These are phyloP conservation scores for Cuculus canorus DNA, from an alignment of 2,797 vertebrate species.

Conservation along the genomic window DNA sequence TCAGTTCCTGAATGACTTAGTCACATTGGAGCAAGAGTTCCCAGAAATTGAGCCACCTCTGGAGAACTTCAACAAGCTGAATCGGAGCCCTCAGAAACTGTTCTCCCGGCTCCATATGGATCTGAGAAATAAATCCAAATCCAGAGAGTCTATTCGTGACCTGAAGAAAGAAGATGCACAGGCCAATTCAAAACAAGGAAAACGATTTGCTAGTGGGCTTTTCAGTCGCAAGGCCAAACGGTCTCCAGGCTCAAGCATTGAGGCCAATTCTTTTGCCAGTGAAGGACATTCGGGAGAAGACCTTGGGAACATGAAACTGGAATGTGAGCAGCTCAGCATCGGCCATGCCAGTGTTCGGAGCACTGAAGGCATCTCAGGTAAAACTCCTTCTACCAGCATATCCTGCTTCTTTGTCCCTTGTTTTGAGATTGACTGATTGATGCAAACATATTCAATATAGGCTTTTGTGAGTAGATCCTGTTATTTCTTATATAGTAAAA, in stretches of 20 bases:
- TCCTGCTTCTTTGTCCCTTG: background rate
- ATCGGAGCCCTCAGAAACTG: slow-evolving; percentile 69
- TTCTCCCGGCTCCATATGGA: slow-evolving; percentile 36
- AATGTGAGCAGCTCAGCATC: slow-evolving; percentile 22
- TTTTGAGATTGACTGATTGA: background rate
- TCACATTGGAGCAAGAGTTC: slow-evolving; percentile 73
- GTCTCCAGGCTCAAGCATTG: slow-evolving; percentile 34
- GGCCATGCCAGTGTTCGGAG: slow-evolving; percentile 47
- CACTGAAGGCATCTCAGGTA: slow-evolving; percentile 73
- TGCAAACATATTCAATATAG: background rate
- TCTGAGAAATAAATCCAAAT: slow-evolving; percentile 65
- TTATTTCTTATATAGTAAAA: background rate
- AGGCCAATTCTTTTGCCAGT: slow-evolving; percentile 47
- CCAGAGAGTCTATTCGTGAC: slow-evolving; percentile 64
- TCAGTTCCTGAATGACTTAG: slow-evolving; percentile 77
- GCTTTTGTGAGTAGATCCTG: background rate
- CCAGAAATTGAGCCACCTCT: slow-evolving; percentile 74
- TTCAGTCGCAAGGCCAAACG: slow-evolving; percentile 66
- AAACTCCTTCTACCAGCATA: background rate
- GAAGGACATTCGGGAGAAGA: slow-evolving; percentile 69
- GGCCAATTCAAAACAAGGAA: slow-evolving; percentile 61
- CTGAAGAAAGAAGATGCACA: slow-evolving; percentile 60
- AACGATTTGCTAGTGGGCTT: slow-evolving; percentile 47
- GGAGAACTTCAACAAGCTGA: slow-evolving; percentile 34
- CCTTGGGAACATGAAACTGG: slow-evolving; percentile 64